Evolutionary conservation across 2,797 vertebrate genomes (phyloP), one percentile per base, ranked within the genome.

Genomic region (Lithobates pipiens): DNA sequence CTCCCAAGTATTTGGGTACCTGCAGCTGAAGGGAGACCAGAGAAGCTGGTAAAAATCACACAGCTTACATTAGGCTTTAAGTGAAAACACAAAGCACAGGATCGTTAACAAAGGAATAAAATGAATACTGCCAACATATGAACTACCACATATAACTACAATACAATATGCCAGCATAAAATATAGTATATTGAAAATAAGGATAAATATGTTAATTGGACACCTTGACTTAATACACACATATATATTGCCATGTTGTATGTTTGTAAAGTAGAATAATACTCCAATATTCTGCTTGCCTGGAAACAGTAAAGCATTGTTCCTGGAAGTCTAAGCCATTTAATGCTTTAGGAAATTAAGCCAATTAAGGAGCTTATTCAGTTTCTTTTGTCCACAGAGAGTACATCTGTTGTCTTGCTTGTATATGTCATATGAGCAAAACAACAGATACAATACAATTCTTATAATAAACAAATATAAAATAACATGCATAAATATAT

Each of bases 301-400:
- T 83, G 80, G 85, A 78, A 86, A 85, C 84, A 85, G 84, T 77
- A 78, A 83, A 78, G 81, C 77, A 86, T 86, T 86, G 85, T 86
- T 86, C 80, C 85, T 86, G 85, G 85, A 86, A 86, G 76, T 86
- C 85, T 86, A 86, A 86, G 61, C 76, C 76, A 68, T 78, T 78
- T 82, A 83, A 86, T 86, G 85, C 75, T 83, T 83, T 86, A 79
- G 80, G 76, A 86, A 86, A 86, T 86, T 78, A 86, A 86, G 85
- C 80, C 80, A 86, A 86, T 83, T 86, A 86, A 83, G 68, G 85
- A 74, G 85, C 85, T 86, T 78, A 83, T 78, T 86, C 74, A 27
- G 68, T 83, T 86, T 80, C 72, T 82, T 77, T 78, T 71, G 80
- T 83, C 80, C 69, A 15, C 85, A 83, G 85, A 83, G 85, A 86